These are phyloP conservation scores for Oncopeltus fasciatus DNA, from an alignment of 1,140 invertebrate species.

Conservation along the genomic window DNA sequence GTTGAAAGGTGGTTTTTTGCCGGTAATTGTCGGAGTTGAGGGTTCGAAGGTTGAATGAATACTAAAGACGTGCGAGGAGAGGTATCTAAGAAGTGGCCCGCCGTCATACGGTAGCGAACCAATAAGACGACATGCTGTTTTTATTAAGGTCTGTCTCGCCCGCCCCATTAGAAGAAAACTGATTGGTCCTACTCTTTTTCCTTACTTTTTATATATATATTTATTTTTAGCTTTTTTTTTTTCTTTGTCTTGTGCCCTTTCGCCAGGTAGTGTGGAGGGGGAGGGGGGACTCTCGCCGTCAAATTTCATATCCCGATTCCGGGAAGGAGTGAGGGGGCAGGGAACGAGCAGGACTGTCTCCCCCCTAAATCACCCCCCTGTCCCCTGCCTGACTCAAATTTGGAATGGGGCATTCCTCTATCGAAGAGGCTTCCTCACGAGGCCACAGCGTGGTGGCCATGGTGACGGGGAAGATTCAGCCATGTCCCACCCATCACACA, in stretches of 20 bases:
- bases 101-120: background rate
- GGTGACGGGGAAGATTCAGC: too few relatives aligned
- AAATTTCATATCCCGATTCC: conserved; percentile 2
- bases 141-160: background rate
- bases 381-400: too few relatives aligned
- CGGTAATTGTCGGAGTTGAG: background rate
- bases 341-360: background rate
- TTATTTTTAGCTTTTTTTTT: background rate
- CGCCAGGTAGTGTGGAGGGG: background rate
- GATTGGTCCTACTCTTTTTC: background rate
- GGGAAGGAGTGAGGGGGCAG: background rate
- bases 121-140: background rate
- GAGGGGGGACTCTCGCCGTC: background rate
- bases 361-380: too few relatives aligned
- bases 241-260: background rate
- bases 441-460: too few relatives aligned
- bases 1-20: background rate
- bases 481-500: too few relatives aligned
- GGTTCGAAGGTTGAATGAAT: background rate
- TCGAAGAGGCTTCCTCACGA: too few relatives aligned
- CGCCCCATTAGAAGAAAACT: background rate
- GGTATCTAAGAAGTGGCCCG: background rate
- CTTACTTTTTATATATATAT: too few relatives aligned
- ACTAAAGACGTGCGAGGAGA: background rate
- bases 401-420: too few relatives aligned